A percentile compares a stretch with the other conserved stretches of the same genome.
Conservation (phyloP, 1,140 invertebrate species). For the Euura lappo region DNA sequence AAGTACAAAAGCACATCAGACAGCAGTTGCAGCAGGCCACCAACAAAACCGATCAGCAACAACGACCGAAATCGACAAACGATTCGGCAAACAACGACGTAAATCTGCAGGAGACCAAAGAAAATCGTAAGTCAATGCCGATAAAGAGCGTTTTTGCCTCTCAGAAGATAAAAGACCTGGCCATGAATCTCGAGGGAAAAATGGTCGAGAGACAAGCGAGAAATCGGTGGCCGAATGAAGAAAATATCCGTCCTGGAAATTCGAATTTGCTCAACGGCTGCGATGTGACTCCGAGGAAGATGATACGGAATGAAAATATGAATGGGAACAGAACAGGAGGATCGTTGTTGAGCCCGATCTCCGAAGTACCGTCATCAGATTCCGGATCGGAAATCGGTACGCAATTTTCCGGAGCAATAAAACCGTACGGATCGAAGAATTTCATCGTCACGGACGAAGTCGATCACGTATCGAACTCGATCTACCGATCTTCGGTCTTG, state of each 20-base stretch:
- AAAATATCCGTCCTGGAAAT: not conserved
- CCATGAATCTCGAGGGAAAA: constrained; percentile 37
- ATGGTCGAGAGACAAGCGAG: constrained; percentile 26
- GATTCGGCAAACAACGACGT: not conserved
- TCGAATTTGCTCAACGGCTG: not conserved
- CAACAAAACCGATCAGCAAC: not conserved
- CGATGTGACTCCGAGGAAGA: not conserved
- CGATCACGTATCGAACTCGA: too few species aligned
- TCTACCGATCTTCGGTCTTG: too few species aligned
- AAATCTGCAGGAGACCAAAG: not conserved
- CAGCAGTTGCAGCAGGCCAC: constrained; percentile 22
- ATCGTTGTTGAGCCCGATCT: not conserved
- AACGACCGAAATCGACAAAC: too few species aligned
- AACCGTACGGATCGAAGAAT: too few species aligned
- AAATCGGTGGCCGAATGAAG: not conserved
- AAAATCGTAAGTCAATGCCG: constrained; percentile 13
- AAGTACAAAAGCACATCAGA: constrained; percentile 31
- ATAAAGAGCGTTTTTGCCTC: constrained; percentile 27
- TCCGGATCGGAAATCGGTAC: too few species aligned
- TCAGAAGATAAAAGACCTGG: constrained; percentile 32
- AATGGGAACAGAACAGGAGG: not conserved
- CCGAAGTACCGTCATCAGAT: not conserved
- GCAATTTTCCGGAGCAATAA: too few species aligned
- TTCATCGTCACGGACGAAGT: too few species aligned
- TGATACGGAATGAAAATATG: not conserved